Percentiles rank a stretch among this genome's conserved stretches.
phyloP scores from a whole-genome alignment of 2,888 invertebrate genomes.

The Dicyrtoma fusca region DNA sequence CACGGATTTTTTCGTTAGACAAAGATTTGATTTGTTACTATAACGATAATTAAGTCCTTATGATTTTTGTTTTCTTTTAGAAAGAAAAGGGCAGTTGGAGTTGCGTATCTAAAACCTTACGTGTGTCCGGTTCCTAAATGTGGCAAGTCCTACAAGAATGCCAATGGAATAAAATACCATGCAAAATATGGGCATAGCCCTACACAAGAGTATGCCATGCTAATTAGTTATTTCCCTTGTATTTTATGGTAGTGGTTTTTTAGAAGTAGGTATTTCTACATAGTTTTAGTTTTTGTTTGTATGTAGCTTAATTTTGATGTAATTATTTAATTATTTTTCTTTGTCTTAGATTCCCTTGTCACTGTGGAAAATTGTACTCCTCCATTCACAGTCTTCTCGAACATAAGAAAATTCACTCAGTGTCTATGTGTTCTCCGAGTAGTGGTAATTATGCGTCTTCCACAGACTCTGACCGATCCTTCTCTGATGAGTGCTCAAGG shows the following conservation, averaged over 20 bases:
- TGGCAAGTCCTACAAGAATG: slow-evolving; percentile 84
- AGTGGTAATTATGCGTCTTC: too few species aligned
- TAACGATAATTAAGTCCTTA: too few species aligned
- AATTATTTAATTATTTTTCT: too few species aligned
- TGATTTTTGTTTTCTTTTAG: background rate
- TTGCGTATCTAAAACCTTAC: slow-evolving; percentile 33
- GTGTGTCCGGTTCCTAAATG: slow-evolving; percentile 80
- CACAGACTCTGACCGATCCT: too few species aligned
- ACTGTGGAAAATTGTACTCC: slow-evolving; percentile 84
- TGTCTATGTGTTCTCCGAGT: too few species aligned
- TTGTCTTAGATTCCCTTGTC: slow-evolving; percentile 75
- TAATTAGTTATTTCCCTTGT: too few species aligned
- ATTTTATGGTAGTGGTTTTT: too few species aligned
- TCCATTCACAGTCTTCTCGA: slow-evolving; percentile 77
- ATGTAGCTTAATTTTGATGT: background rate
- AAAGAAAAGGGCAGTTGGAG: background rate
- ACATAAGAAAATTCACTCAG: slow-evolving; percentile 66
- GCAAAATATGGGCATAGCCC: slow-evolving; percentile 85
- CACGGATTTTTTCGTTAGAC: too few species aligned
- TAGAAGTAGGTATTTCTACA: background rate
- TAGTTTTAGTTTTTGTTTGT: too few species aligned
- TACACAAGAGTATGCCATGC: slow-evolving; percentile 77
- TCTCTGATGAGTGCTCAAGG: too few species aligned
- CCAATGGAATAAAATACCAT: slow-evolving; percentile 87
- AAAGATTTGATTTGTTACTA: too few species aligned